Percentiles rank a stretch among this genome's conserved stretches.
These are phyloP conservation scores for Cyprinodon tularosa DNA, from an alignment of 2,113 vertebrate species.

Conservation along the genomic window DNA sequence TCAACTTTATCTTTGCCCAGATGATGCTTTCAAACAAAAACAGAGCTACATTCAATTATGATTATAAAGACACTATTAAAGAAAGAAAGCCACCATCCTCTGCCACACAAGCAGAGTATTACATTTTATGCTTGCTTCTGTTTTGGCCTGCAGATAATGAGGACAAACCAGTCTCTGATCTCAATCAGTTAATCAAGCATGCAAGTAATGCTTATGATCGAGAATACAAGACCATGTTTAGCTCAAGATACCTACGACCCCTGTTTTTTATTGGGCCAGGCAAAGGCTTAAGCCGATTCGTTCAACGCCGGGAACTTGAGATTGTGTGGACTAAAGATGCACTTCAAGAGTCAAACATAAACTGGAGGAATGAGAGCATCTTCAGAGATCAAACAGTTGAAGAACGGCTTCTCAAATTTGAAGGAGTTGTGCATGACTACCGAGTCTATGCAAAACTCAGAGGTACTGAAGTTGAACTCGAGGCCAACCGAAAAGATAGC, in stretches of 20 bases:
- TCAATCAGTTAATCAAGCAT: neutral
- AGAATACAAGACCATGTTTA: neutral
- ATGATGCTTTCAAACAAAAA: constrained; percentile 14
- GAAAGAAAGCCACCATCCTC: neutral
- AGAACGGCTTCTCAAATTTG: neutral
- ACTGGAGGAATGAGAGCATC: constrained; percentile 1
- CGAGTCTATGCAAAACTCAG: constrained; percentile 4
- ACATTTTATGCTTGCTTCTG: constrained; percentile 28
- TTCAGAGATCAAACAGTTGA: neutral
- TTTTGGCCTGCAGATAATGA: constrained; percentile 27
- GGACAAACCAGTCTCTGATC: neutral
- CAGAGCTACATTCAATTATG: neutral
- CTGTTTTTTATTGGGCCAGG: constrained; percentile 37
- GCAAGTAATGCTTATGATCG: neutral
- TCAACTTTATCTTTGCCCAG: constrained; percentile 13
- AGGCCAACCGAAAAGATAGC: neutral
- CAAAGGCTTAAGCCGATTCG: constrained; percentile 5
- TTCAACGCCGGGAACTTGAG: constrained; percentile 9
- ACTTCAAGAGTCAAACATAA: neutral
- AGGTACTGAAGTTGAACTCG: accelerated
- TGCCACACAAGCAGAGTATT: constrained; percentile 2
- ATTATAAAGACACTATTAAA: neutral
- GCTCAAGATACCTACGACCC: constrained; percentile 12
- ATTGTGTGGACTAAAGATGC: constrained; percentile 14
- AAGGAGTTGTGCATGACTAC: constrained; percentile 19